Percentiles rank a stretch among this genome's conserved stretches.
These are phyloP conservation scores for Sicus ferrugineus DNA, from an alignment of 2,888 invertebrate species.

Conservation along the genomic window DNA sequence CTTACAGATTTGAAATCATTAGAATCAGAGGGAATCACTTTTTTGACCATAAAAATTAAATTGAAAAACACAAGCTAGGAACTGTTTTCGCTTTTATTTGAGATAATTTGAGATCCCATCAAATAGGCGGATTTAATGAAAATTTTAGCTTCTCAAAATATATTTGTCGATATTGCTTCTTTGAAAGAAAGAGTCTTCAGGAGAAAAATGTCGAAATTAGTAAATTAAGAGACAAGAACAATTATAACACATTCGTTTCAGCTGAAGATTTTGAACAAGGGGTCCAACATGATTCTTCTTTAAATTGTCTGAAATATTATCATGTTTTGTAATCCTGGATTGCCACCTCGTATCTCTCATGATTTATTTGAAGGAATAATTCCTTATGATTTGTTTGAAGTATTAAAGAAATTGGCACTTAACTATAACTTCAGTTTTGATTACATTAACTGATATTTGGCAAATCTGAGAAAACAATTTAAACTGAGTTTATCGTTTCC, in stretches of 20 bases:
- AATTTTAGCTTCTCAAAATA: too few species aligned
- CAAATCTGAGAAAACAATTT: constrained; percentile 27
- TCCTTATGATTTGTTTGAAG: constrained; percentile 33
- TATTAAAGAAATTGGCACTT: constrained; percentile 26
- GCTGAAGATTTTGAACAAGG: constrained; percentile 26
- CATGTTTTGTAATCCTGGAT: constrained; percentile 34
- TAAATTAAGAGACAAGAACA: background rate
- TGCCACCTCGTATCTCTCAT: constrained; percentile 34
- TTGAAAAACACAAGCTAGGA: background rate
- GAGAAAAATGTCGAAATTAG: constrained; percentile 11
- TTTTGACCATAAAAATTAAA: background rate
- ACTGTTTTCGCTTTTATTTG: constrained; percentile 2
- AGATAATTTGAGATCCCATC: too few species aligned
- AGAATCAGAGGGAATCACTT: background rate
- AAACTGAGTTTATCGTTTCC: too few species aligned
- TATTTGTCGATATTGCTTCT: constrained; percentile 29
- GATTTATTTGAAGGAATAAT: constrained; percentile 36
- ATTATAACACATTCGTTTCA: constrained; percentile 11
- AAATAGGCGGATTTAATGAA: too few species aligned
- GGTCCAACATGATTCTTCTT: constrained; percentile 25
- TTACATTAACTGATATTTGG: constrained; percentile 32
- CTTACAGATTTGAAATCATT: background rate
- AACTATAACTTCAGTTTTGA: constrained; percentile 31
- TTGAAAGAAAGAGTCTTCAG: constrained; percentile 14
- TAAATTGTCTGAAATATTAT: constrained; percentile 34